These are phyloP conservation scores for Sapajus apella DNA, from an alignment of 2,113 vertebrate genomes.

Conservation along the genomic window DNA sequence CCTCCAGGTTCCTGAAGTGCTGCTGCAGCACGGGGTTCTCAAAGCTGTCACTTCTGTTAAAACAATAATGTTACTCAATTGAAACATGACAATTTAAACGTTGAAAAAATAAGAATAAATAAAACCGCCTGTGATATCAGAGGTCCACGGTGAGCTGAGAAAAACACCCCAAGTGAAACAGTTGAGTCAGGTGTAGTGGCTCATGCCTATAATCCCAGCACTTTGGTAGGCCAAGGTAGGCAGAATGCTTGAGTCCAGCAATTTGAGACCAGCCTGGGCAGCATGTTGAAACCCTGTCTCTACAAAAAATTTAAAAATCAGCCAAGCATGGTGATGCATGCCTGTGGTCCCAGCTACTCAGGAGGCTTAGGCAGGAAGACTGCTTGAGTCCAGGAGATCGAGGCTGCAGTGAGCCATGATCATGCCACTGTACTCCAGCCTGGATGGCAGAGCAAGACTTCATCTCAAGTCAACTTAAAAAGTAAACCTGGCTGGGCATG, in stretches of 20 bases:
- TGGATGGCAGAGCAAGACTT: neutral
- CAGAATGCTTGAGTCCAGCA: too few relatives aligned
- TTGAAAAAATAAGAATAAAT: neutral
- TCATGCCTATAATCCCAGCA: too few relatives aligned
- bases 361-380: neutral
- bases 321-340: neutral
- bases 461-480: neutral
- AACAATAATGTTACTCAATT: neutral
- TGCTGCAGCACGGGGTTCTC: constrained; percentile 97
- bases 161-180: neutral
- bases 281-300: too few relatives aligned
- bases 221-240: too few relatives aligned
- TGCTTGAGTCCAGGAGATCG: neutral
- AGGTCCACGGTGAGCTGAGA: neutral
- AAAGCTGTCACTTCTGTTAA: constrained; percentile 91
- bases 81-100: neutral
- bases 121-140: neutral
- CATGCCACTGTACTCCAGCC: neutral
- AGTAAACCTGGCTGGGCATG: neutral
- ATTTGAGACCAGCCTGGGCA: too few relatives aligned
- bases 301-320: neutral
- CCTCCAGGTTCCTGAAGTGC: constrained; percentile 96
- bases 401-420: neutral
- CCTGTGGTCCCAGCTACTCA: neutral
- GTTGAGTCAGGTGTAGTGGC: too few relatives aligned